These are phyloP conservation scores for Urocynchramus pylzowi DNA, from an alignment of 2,113 vertebrate genomes.

Conservation along the genomic window DNA sequence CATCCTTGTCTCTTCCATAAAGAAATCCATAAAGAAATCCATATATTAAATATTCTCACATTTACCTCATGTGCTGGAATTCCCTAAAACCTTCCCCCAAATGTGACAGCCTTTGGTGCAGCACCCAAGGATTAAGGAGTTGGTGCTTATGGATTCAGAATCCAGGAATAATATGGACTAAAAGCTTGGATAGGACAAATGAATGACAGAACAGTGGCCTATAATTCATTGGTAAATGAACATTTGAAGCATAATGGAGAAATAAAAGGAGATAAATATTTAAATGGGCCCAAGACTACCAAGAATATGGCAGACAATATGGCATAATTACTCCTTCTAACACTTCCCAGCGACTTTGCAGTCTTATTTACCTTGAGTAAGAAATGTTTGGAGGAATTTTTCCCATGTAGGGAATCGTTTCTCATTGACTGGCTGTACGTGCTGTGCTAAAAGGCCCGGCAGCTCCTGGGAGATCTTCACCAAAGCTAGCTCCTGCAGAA, in stretches of 20 bases:
- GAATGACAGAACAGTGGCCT: neutral
- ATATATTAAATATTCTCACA: neutral
- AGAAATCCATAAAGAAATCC: neutral
- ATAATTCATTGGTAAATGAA: slow-evolving; percentile 39
- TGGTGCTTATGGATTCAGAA: neutral
- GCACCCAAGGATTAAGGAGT: neutral
- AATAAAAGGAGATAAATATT: slow-evolving; percentile 37
- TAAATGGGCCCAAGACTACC: slow-evolving; percentile 49
- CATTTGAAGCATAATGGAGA: slow-evolving; percentile 17
- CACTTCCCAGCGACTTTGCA: slow-evolving; percentile 66
- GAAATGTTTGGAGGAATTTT: slow-evolving; percentile 87
- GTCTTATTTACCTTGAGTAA: slow-evolving; percentile 89
- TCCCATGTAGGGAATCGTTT: slow-evolving; percentile 87
- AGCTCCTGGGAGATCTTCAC: slow-evolving; percentile 86
- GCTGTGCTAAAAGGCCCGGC: slow-evolving; percentile 83
- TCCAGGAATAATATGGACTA: neutral
- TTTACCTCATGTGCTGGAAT: neutral
- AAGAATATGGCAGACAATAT: slow-evolving; percentile 57
- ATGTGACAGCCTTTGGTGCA: neutral
- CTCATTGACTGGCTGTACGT: slow-evolving; percentile 82
- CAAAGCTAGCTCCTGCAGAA: slow-evolving; percentile 84
- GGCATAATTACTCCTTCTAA: slow-evolving; percentile 52
- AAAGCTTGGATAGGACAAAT: neutral
- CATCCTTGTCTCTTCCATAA: neutral
- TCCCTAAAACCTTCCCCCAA: neutral